A percentile compares a stretch with the other conserved stretches of the same genome.
phyloP scores from a whole-genome alignment of 2,113 vertebrate genomes.

The Microcebus griseorufus region DNA sequence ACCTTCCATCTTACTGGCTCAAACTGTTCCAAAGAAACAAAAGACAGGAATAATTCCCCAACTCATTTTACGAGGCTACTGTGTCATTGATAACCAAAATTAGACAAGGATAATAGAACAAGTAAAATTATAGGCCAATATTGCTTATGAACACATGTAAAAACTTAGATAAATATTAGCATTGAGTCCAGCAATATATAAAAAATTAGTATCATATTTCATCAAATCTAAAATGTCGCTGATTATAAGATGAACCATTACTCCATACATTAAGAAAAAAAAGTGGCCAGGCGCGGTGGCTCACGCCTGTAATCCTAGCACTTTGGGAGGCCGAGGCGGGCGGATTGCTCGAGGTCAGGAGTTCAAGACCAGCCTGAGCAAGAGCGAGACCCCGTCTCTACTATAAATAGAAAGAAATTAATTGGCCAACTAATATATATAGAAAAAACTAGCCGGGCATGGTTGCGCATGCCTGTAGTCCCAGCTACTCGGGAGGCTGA shows the following conservation, averaged over 20 bases:
- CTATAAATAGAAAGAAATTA: too few relatives aligned
- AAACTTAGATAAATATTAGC: conserved; percentile 6
- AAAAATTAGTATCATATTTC: conserved; percentile 10
- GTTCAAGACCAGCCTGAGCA: too few relatives aligned
- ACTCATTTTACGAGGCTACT: background rate
- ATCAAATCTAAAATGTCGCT: conserved; percentile 38
- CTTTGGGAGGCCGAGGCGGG: too few relatives aligned
- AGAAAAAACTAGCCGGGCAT: too few relatives aligned
- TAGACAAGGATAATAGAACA: background rate
- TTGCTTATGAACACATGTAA: background rate
- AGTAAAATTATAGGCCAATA: background rate
- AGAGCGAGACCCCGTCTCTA: too few relatives aligned
- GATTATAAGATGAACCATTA: conserved; percentile 8
- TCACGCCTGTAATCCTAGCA: too few relatives aligned
- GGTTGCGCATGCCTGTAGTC: too few relatives aligned
- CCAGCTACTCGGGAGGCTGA: too few relatives aligned
- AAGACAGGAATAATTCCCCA: background rate
- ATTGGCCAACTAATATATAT: too few relatives aligned
- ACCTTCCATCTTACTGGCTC: background rate
- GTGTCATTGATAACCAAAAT: background rate
- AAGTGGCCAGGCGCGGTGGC: too few relatives aligned
- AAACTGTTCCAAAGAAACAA: conserved; percentile 3
- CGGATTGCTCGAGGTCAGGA: too few relatives aligned
- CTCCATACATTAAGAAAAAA: conserved; percentile 51
- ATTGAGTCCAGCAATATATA: conserved; percentile 14